These are phyloP conservation scores for Bombus ignitus DNA, from an alignment of 1,140 invertebrate genomes.

Conservation along the genomic window DNA sequence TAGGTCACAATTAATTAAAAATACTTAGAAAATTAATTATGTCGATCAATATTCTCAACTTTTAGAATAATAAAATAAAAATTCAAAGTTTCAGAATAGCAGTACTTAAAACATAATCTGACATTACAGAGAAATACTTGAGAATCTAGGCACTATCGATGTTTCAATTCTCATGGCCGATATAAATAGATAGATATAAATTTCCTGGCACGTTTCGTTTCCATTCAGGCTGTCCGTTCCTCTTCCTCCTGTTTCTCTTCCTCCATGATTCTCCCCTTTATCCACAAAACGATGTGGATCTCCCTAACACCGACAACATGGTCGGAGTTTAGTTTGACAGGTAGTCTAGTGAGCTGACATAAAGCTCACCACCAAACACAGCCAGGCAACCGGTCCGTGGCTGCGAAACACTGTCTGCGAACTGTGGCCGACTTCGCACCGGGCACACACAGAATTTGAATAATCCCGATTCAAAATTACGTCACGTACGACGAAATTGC, in stretches of 20 bases:
- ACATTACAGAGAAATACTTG: background rate
- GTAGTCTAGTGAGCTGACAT: slow-evolving; percentile 65
- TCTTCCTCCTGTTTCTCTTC: background rate
- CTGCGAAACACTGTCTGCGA: slow-evolving; percentile 18
- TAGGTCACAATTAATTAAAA: too few relatives aligned
- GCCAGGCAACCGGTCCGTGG: slow-evolving; percentile 7
- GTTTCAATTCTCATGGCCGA: background rate
- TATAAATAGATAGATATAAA: too few relatives aligned
- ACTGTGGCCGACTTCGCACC: slow-evolving; percentile 50
- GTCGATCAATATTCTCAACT: too few relatives aligned
- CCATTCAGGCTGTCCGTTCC: background rate
- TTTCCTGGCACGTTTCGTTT: background rate
- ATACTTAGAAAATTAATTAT: too few relatives aligned
- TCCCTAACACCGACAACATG: slow-evolving; percentile 36
- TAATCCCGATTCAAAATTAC: slow-evolving; percentile 76
- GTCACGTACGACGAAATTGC: slow-evolving; percentile 74
- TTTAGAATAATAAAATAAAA: too few relatives aligned
- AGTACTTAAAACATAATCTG: background rate
- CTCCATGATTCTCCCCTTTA: slow-evolving; percentile 15
- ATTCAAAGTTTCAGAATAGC: background rate
- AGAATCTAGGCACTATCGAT: background rate
- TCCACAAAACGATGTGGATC: background rate
- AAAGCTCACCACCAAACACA: slow-evolving; percentile 68
- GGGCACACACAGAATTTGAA: slow-evolving; percentile 68
- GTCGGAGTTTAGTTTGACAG: slow-evolving; percentile 69